phyloP scores from a whole-genome alignment of 2,888 invertebrate genomes.

The Dorcus hopei region DNA sequence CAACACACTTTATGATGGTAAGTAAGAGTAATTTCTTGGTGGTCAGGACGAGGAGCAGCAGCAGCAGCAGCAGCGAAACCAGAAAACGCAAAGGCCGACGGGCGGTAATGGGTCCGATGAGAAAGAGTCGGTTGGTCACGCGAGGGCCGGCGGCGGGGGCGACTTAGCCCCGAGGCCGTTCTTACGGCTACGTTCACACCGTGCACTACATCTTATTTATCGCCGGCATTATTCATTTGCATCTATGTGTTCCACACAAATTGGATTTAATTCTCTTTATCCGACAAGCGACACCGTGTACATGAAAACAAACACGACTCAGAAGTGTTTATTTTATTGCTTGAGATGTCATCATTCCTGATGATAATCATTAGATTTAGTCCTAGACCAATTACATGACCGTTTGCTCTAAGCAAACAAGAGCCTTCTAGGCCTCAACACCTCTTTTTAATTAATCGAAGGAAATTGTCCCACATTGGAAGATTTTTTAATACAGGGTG shows the following conservation, averaged over 20 bases:
- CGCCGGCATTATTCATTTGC: slow-evolving; percentile 5
- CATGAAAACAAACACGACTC: no score
- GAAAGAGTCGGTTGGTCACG: slow-evolving; percentile 5
- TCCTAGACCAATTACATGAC: no score
- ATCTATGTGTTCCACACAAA: neutral
- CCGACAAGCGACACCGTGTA: neutral
- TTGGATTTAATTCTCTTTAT: neutral
- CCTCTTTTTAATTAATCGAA: no score
- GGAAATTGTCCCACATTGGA: no score
- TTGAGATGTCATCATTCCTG: no score
- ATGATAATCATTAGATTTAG: no score
- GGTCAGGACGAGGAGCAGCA: slow-evolving; percentile 9
- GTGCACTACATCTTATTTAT: slow-evolving; percentile 5
- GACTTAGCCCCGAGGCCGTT: neutral
- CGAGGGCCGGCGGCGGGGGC: neutral
- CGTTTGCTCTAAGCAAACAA: no score
- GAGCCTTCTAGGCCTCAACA: no score
- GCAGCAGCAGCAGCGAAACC: slow-evolving; percentile 6
- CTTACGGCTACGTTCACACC: slow-evolving; percentile 4
- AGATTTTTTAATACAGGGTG: no score
- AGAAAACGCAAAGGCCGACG: neutral
- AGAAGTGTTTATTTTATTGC: no score
- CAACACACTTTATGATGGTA: slow-evolving; percentile 9
- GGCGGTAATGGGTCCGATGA: slow-evolving; percentile 5
- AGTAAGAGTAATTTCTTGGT: slow-evolving; percentile 13